A percentile compares a stretch with the other conserved stretches of the same genome.
phyloP scores from a whole-genome alignment of 2,113 vertebrate genomes.

The Vidua chalybeata region DNA sequence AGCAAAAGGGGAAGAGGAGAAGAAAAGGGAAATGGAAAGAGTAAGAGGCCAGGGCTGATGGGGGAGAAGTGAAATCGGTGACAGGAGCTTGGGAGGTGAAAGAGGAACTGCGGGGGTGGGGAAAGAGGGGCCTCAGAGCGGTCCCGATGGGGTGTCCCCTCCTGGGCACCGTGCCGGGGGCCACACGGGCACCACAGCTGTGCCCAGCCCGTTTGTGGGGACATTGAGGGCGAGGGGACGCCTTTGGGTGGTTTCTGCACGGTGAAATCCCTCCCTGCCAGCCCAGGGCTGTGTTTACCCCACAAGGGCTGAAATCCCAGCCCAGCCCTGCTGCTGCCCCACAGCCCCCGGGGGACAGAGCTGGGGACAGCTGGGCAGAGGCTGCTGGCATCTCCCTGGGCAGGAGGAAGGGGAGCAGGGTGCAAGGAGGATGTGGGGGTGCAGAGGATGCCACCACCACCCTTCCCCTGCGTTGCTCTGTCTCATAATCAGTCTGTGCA shows the following conservation, averaged over 20 bases:
- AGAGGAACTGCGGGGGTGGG: not conserved
- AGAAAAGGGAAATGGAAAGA: constrained; percentile 34
- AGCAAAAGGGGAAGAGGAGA: constrained; percentile 19
- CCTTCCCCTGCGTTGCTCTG: not conserved
- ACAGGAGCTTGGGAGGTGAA: not conserved
- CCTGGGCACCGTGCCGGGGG: accelerated
- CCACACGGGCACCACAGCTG: accelerated
- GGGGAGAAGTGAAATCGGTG: not conserved
- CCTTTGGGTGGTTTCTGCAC: accelerated
- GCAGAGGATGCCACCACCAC: not conserved
- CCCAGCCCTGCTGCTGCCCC: not conserved
- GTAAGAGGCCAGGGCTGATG: not conserved
- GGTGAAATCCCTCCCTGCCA: accelerated
- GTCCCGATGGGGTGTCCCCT: not conserved
- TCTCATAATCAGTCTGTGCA: not conserved
- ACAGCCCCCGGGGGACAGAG: accelerated
- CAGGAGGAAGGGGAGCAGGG: not conserved
- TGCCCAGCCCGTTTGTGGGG: not conserved
- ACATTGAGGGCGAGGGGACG: accelerated
- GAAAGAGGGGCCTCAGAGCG: accelerated
- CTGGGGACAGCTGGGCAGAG: accelerated
- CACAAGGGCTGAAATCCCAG: not conserved
- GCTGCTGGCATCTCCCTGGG: not conserved
- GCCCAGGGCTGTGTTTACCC: not conserved
- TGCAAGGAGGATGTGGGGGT: not conserved